A percentile compares a stretch with the other conserved stretches of the same genome.
These are phyloP conservation scores for Panagrolaimus sp. DNA, from an alignment of 1,140 invertebrate species.

Conservation along the genomic window DNA sequence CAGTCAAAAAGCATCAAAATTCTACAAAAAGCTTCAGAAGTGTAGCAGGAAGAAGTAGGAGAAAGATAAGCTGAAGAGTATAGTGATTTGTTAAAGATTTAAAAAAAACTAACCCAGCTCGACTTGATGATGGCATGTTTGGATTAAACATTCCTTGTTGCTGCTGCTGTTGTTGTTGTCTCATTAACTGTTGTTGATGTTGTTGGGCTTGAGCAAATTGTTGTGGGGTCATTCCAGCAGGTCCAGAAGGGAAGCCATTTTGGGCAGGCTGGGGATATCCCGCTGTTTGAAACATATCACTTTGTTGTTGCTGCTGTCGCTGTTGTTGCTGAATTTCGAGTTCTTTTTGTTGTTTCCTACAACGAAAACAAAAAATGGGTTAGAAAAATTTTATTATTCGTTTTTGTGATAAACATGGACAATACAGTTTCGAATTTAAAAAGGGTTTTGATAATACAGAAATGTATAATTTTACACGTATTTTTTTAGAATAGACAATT, in stretches of 20 bases:
- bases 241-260: neutral
- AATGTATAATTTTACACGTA: too few species aligned
- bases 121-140: neutral
- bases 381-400: too few species aligned
- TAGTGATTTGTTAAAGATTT: neutral
- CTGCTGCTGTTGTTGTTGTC: neutral
- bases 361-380: neutral
- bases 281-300: conserved; percentile 9
- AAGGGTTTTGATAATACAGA: too few species aligned
- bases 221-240: neutral
- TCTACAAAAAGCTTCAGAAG: too few species aligned
- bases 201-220: too few species aligned
- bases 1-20: too few species aligned
- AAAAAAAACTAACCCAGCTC: neutral
- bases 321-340: neutral
- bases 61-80: too few species aligned
- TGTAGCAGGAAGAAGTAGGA: too few species aligned
- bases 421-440: too few species aligned
- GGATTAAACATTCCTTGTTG: conserved; percentile 7
- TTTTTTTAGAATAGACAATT: neutral
- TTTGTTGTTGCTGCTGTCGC: neutral
- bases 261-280: neutral
- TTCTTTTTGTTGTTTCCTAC: conserved; percentile 2
- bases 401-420: too few species aligned
- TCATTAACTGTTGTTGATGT: too few species aligned